A percentile compares a stretch with the other conserved stretches of the same genome.
phyloP scores from a whole-genome alignment of 2,888 invertebrate species.

The Phymatocera aterrima region DNA sequence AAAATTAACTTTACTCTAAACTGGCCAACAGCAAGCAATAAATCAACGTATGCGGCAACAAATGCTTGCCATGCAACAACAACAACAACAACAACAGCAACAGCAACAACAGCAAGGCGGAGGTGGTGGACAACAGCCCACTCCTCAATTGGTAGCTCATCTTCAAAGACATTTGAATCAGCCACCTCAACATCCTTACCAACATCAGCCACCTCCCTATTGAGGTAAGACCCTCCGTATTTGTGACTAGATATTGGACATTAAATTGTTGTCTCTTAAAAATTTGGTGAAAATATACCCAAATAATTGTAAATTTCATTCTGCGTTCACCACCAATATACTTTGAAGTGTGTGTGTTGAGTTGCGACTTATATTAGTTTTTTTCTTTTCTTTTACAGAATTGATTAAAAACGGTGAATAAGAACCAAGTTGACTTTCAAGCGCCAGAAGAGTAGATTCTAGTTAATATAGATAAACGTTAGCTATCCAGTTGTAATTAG shows the following conservation, averaged over 20 bases:
- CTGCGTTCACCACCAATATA: too few relatives aligned
- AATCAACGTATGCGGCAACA: conserved; percentile 83
- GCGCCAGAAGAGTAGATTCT: conserved; percentile 16
- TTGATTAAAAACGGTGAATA: neutral
- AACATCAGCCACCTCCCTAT: conserved; percentile 79
- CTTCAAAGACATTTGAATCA: conserved; percentile 79
- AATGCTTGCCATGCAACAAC: conserved; percentile 81
- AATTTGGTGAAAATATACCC: neutral
- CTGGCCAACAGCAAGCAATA: conserved; percentile 59
- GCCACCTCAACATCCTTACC: conserved; percentile 76
- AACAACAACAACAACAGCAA: conserved; percentile 75
- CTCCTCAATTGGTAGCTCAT: conserved; percentile 81
- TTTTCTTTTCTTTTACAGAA: conserved; percentile 21
- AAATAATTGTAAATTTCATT: too few relatives aligned
- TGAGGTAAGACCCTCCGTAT: conserved; percentile 56
- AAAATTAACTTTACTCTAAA: conserved; percentile 26
- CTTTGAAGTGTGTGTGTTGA: neutral
- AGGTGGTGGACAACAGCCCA: conserved; percentile 75
- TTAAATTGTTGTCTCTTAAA: too few relatives aligned
- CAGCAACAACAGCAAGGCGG: conserved; percentile 70
- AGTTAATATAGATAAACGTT: conserved; percentile 27
- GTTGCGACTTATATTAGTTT: neutral
- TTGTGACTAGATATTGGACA: too few relatives aligned
- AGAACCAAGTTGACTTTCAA: neutral
- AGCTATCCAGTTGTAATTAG: conserved; percentile 21